Base-by-base conservation (phyloP, 2,113 vertebrate genomes). In the Tenebrosternarchus preto region DNA sequence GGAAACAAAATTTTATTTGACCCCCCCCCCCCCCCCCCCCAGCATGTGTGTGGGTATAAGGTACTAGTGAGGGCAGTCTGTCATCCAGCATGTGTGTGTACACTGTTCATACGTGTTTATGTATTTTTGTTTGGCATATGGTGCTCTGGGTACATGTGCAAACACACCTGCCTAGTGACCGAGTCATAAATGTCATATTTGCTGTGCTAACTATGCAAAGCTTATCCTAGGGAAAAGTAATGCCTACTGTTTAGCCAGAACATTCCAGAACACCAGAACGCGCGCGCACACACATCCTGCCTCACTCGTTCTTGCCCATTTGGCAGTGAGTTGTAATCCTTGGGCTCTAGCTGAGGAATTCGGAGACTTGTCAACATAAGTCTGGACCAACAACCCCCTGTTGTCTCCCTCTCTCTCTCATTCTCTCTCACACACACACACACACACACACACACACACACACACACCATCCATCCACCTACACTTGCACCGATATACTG, bases 341-440 rank as follows among this genome's bases (percentile, higher is more conserved):
- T 80, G 76, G 63, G 66, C 29, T 83, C 59, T 67, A 75, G 64
- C 71, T 85, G 78, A 78, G 76, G 75, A 81, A 83, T 85, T 85
- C 68, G 1, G 73, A 79, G 43, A 36, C 59, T 77, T 80, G 77
- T 83, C 53, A 55, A 66, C 74, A 59, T 70, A 60, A 78, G 78
- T 43, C 75, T 75, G 55, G 25, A 80, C 63, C 27, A 78, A 69
- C 59, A 64, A 61, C 36, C 64, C 59, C 46, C 76, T 39, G 3
- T 7, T 39, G 36, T 46, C 43, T 46, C 43, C 11, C 6, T 46
- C 43, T 46, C 43, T 50, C 43, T 50, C 39, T 43, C 39, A 53
- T 61, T 25, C 22, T 67, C 59, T 53, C 67, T 39, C 29, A 5
- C 22, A 19, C 57, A 20, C 56, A 33, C n/a, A 31, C 68, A 72